Evolutionary conservation across 2,888 invertebrate genomes (phyloP).

Genomic region (Andrena fulva): DNA sequence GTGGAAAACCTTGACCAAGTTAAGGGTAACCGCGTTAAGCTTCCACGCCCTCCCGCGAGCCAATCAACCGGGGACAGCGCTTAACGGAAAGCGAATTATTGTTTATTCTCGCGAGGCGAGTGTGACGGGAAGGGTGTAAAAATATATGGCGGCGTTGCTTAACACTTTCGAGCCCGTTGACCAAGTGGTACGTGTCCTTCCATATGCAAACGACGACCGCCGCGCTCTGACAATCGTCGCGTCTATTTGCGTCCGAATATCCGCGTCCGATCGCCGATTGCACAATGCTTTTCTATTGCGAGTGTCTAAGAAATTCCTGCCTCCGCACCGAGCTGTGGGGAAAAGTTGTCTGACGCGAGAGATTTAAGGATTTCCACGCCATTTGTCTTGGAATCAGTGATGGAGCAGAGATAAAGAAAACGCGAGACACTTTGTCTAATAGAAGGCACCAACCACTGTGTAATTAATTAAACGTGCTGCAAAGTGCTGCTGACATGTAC

Average conservation of each 20-base stretch:
- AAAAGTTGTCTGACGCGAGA: conserved; percentile 2
- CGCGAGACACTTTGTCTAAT: too few species aligned
- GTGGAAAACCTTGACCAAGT: conserved; percentile 69
- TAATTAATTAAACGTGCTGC: too few species aligned
- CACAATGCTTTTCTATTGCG: not conserved
- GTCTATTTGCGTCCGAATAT: conserved; percentile 11
- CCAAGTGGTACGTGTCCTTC: not conserved
- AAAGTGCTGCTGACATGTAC: too few species aligned
- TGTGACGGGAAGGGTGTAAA: conserved; percentile 35
- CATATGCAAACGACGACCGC: conserved; percentile 3
- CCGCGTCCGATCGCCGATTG: not conserved
- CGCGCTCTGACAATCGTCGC: not conserved
- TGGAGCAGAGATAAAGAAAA: too few species aligned
- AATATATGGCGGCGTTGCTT: conserved; percentile 20
- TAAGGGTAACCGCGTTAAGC: conserved; percentile 62
- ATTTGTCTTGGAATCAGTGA: too few species aligned
- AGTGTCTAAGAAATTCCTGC: not conserved
- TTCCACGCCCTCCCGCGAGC: conserved; percentile 40
- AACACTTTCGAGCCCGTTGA: conserved; percentile 1
- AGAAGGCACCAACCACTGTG: too few species aligned
- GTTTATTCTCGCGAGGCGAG: conserved; percentile 50
- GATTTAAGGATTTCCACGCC: not conserved
- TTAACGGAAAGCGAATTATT: conserved; percentile 53
- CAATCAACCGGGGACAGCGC: conserved; percentile 60
- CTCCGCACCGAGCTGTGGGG: not conserved